Conservation (phyloP, 2,797 vertebrate genomes). For the Ctenochaetus hawaiiensis region DNA sequence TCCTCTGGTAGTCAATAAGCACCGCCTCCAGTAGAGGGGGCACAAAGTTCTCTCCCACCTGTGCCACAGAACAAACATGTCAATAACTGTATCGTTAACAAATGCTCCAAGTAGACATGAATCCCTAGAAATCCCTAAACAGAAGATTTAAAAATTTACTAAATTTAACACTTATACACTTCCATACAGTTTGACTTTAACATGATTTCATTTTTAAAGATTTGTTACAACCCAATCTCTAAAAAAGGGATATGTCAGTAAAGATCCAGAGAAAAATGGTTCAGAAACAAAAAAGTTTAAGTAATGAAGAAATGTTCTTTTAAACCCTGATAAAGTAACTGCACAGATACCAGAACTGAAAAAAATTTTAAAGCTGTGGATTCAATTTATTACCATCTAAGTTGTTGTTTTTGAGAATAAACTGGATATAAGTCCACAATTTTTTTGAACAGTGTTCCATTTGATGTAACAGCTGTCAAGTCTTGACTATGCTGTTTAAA, state of each 20-base stretch:
- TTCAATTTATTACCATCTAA: too few relatives aligned
- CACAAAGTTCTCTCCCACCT: slow-evolving; percentile 98
- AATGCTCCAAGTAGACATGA: background rate
- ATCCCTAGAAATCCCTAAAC: background rate
- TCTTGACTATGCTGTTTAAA: too few relatives aligned
- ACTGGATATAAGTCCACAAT: too few relatives aligned
- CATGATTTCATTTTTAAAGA: background rate
- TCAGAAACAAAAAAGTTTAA: background rate
- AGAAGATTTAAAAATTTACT: too few relatives aligned
- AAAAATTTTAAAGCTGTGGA: too few relatives aligned
- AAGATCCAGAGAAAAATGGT: background rate
- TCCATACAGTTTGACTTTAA: background rate
- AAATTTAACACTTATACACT: too few relatives aligned
- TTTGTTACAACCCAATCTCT: background rate
- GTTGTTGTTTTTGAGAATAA: too few relatives aligned
- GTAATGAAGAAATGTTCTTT: too few relatives aligned
- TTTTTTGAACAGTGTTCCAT: too few relatives aligned
- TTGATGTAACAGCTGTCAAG: too few relatives aligned
- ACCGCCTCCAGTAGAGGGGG: slow-evolving; percentile 96
- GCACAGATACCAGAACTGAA: too few relatives aligned
- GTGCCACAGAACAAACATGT: slow-evolving; percentile 11
- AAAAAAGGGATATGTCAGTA: background rate
- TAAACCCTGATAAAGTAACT: too few relatives aligned
- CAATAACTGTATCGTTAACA: background rate
- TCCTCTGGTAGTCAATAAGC: slow-evolving; percentile 98